Evolutionary conservation across 1,140 invertebrate species (phyloP).

Genomic region (Leptinotarsa texana): DNA sequence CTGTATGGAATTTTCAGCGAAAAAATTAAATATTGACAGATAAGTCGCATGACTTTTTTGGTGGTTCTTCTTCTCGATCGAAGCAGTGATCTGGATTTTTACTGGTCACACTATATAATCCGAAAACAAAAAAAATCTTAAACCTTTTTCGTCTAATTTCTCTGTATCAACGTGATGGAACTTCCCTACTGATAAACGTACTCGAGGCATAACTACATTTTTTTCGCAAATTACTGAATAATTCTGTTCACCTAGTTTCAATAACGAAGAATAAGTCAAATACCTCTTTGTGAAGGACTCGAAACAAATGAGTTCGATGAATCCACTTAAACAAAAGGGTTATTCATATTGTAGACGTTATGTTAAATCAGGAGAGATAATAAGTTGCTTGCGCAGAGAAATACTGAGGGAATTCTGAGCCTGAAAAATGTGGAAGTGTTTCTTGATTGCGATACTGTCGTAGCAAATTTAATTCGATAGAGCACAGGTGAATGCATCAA

Average conservation of each 20-base stretch:
- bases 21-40: too few species aligned
- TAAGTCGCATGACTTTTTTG: too few species aligned
- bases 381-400: not conserved
- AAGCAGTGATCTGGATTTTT: too few species aligned
- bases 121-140: too few species aligned
- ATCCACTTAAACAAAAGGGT: not conserved
- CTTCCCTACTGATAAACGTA: conserved; percentile 11
- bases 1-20: too few species aligned
- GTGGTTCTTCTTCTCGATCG: too few species aligned
- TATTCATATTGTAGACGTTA: not conserved
- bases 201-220: not conserved
- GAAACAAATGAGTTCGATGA: not conserved
- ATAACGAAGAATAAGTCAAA: not conserved
- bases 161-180: not conserved
- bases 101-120: too few species aligned
- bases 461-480: too few species aligned
- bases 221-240: conserved; percentile 15
- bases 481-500: too few species aligned
- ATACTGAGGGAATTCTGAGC: not conserved
- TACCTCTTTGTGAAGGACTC: not conserved
- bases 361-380: not conserved
- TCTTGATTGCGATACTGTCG: too few species aligned
- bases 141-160: too few species aligned
- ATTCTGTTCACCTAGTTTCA: not conserved
- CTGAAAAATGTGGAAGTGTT: not conserved